Conservation (phyloP, 1,140 invertebrate genomes). For the Eciton burchellii region DNA sequence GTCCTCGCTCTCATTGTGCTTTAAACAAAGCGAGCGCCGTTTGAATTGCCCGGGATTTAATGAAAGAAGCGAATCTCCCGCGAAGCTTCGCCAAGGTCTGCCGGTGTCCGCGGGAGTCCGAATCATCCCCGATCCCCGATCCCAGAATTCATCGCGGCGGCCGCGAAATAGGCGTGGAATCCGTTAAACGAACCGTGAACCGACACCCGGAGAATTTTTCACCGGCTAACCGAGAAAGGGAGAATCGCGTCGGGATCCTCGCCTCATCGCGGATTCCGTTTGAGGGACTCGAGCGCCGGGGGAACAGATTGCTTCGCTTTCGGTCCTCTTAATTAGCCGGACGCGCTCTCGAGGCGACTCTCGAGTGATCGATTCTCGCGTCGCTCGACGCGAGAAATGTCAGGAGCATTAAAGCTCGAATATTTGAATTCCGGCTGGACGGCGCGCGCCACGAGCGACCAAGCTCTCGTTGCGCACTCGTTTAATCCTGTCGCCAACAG, state of each 20-base stretch:
- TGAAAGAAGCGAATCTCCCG: slow-evolving; percentile 77
- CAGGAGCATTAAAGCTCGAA: slow-evolving; percentile 32
- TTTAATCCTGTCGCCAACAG: slow-evolving; percentile 60
- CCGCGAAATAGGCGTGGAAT: slow-evolving; percentile 64
- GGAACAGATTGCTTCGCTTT: slow-evolving; percentile 43
- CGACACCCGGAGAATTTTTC: slow-evolving; percentile 67
- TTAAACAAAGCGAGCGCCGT: slow-evolving; percentile 78
- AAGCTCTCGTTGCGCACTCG: slow-evolving; percentile 51
- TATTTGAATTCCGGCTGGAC: slow-evolving; percentile 48
- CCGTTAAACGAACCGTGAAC: slow-evolving; percentile 75
- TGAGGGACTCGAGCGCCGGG: neutral
- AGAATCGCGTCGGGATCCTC: neutral
- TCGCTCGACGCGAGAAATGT: slow-evolving; percentile 19
- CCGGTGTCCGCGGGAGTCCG: slow-evolving; percentile 38
- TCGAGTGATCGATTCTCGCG: slow-evolving; percentile 20
- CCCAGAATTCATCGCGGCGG: slow-evolving; percentile 78
- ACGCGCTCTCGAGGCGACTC: neutral
- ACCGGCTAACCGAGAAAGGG: slow-evolving; percentile 3
- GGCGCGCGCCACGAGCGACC: slow-evolving; percentile 24
- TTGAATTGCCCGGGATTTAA: slow-evolving; percentile 80
- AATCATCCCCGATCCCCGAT: slow-evolving; percentile 65
- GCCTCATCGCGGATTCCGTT: slow-evolving; percentile 29
- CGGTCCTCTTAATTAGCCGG: slow-evolving; percentile 48
- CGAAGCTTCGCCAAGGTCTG: slow-evolving; percentile 43
- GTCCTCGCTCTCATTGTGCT: slow-evolving; percentile 79